Percentiles rank a stretch among this genome's conserved stretches.
Evolutionary conservation across 2,797 vertebrate species (phyloP).

Genomic region (Malacoraja senta): DNA sequence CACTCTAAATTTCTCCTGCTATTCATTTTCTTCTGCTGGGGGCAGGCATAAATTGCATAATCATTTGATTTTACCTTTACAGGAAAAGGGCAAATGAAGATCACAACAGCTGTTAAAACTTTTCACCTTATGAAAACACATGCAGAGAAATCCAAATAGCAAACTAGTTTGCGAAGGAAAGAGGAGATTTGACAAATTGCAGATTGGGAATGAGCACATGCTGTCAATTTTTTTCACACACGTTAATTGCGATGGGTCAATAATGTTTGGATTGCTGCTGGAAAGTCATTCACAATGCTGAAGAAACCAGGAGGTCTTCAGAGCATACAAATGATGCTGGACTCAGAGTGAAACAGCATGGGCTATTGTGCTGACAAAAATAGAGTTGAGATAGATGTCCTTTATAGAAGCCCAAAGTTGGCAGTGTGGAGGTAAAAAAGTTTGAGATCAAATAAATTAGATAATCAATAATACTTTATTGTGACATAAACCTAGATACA

Average conservation of each 20-base stretch:
- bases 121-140: neutral
- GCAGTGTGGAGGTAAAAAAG: too few relatives aligned
- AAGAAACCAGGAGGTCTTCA: neutral
- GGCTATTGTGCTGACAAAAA: neutral
- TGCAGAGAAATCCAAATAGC: neutral
- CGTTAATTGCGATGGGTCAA: neutral
- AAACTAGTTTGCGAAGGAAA: neutral
- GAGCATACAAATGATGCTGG: neutral
- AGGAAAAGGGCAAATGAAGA: neutral
- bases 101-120: neutral
- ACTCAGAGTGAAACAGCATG: neutral
- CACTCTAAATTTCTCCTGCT: neutral
- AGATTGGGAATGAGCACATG: neutral
- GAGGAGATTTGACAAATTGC: neutral
- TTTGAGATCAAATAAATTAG: too few relatives aligned
- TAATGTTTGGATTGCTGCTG: neutral
- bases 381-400: neutral
- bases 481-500: too few relatives aligned
- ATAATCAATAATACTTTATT: too few relatives aligned
- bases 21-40: neutral
- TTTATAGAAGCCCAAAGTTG: neutral
- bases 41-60: neutral
- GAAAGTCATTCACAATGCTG: neutral
- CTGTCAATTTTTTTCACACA: neutral
- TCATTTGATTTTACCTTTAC: neutral